Evolutionary conservation across 2,888 invertebrate genomes (phyloP).

Genomic region (Andrena haemorrhoa): DNA sequence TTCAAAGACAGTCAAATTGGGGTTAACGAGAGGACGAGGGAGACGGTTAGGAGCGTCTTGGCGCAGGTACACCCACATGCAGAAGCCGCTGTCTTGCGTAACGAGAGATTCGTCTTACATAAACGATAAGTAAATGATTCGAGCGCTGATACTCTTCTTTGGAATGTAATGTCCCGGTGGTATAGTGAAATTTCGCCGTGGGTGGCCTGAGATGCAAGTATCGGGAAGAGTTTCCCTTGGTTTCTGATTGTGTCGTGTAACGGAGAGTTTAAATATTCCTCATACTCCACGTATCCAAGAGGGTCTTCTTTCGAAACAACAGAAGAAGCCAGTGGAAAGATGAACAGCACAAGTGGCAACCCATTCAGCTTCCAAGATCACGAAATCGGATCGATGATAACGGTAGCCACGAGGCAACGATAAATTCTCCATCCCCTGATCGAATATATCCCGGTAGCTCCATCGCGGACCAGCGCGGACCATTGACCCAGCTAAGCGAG

Average conservation of each 20-base stretch:
- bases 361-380: constrained; percentile 27
- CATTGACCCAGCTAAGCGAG: constrained; percentile 60
- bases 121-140: constrained; percentile 18
- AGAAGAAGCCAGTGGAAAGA: not conserved
- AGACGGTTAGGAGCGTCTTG: not conserved
- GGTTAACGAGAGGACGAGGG: not conserved
- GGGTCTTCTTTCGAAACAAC: not conserved
- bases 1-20: not conserved
- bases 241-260: not conserved
- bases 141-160: not conserved
- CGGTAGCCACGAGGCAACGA: constrained; percentile 46
- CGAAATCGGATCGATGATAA: constrained; percentile 55
- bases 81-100: constrained; percentile 10
- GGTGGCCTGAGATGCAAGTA: not conserved
- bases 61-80: not conserved
- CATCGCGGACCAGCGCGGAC: constrained; percentile 32
- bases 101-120: constrained; percentile 24
- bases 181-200: not conserved
- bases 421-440: constrained; percentile 36
- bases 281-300: not conserved
- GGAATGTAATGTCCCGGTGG: not conserved
- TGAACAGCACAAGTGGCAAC: not conserved
- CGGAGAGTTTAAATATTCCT: not conserved
- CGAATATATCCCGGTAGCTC: constrained; percentile 49
- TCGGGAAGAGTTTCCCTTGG: not conserved